Evolutionary conservation across 2,888 invertebrate species (phyloP).

Genomic region (Eupeodes latifasciatus): DNA sequence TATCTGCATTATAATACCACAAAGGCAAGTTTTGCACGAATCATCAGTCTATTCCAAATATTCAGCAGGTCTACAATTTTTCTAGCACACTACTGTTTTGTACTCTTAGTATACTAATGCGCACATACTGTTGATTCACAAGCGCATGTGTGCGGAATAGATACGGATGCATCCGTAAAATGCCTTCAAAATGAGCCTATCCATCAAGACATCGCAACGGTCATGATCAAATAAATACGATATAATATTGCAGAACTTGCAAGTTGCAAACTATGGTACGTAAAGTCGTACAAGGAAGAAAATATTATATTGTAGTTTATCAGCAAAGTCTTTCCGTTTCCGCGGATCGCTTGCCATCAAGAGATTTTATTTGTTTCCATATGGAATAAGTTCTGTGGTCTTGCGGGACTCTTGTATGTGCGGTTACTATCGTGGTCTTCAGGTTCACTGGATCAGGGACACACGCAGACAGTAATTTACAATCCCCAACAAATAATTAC

Average conservation of each 20-base stretch:
- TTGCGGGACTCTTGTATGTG: conserved; percentile 58
- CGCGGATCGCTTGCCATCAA: conserved; percentile 34
- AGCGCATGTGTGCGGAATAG: conserved; percentile 36
- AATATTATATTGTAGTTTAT: not conserved
- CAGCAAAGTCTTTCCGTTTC: conserved; percentile 58
- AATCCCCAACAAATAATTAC: conserved; percentile 61
- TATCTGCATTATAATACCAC: too few relatives aligned
- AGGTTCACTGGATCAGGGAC: conserved; percentile 70
- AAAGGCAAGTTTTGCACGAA: too few relatives aligned
- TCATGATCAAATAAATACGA: conserved; percentile 56
- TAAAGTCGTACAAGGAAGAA: not conserved
- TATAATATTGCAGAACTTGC: too few relatives aligned
- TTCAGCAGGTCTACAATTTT: not conserved
- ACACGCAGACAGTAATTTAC: conserved; percentile 44
- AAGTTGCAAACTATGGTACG: not conserved
- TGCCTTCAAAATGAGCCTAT: conserved; percentile 42
- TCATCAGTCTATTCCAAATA: too few relatives aligned
- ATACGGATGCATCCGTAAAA: conserved; percentile 25
- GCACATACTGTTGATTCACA: conserved; percentile 36
- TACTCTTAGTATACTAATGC: conserved; percentile 7
- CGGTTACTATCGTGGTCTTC: conserved; percentile 61
- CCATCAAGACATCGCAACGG: conserved; percentile 47
- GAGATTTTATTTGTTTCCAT: conserved; percentile 45
- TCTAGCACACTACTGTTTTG: not conserved
- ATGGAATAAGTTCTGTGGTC: conserved; percentile 54